Evolutionary conservation across 2,113 vertebrate species (phyloP).

Genomic region (Neomonachus schauinslandi): DNA sequence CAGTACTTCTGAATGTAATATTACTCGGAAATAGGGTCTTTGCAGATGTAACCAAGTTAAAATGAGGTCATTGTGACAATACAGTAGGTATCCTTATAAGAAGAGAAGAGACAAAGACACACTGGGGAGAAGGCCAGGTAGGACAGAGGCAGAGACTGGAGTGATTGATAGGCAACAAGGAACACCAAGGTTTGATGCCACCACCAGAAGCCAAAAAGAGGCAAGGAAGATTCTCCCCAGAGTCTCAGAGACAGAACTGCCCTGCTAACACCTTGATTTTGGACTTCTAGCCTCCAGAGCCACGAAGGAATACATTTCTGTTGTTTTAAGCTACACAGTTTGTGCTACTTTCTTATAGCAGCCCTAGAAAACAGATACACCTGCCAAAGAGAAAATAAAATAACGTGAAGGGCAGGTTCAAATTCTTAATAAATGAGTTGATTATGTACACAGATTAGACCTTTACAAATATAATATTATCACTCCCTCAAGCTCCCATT

Average conservation of each 20-base stretch:
- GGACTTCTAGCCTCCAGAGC: neutral
- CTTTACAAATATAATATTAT: neutral
- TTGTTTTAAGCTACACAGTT: neutral
- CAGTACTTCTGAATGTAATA: neutral
- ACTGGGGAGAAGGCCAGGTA: neutral
- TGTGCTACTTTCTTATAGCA: neutral
- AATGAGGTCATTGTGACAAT: neutral
- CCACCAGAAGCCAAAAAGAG: neutral
- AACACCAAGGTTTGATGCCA: neutral
- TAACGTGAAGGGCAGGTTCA: neutral
- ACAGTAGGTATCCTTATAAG: neutral
- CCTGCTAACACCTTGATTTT: neutral
- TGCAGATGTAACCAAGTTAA: neutral
- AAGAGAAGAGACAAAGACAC: neutral
- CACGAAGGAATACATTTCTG: neutral
- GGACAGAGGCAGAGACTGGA: accelerated
- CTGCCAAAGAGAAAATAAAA: neutral
- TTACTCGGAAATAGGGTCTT: neutral
- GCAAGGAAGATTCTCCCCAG: neutral
- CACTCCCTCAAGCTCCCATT: neutral
- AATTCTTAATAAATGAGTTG: neutral
- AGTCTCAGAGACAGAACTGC: neutral
- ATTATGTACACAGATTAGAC: neutral
- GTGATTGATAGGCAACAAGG: too few relatives aligned
- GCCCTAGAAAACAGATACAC: neutral